Percentiles rank a stretch among this genome's conserved stretches.
phyloP scores from a whole-genome alignment of 2,113 vertebrate genomes.

The Hemiprocne comata region DNA sequence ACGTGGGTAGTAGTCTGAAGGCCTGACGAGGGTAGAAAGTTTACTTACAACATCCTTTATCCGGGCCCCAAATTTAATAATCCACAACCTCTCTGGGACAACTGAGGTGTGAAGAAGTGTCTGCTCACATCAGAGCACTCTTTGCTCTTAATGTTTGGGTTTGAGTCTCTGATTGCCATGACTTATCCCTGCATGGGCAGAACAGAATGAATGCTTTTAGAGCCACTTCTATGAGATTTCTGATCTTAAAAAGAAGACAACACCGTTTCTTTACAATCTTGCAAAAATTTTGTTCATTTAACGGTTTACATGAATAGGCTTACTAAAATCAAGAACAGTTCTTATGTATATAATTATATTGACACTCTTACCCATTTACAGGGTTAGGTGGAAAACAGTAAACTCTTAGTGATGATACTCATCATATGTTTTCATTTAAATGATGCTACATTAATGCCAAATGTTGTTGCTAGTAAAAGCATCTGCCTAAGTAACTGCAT shows the following conservation, averaged over 20 bases:
- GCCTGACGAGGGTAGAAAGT: no score
- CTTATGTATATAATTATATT: not conserved
- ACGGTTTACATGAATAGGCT: not conserved
- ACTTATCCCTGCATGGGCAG: accelerated
- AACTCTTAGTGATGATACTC: not conserved
- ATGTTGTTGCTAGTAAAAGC: not conserved
- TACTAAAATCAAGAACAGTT: not conserved
- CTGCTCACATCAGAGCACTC: not conserved
- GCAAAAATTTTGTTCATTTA: not conserved
- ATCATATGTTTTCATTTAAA: not conserved
- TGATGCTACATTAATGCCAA: not conserved
- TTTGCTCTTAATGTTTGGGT: not conserved
- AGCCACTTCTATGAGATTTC: not conserved
- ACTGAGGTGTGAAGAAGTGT: accelerated
- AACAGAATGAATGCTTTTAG: not conserved
- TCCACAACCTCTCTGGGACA: not conserved
- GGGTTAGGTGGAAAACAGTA: not conserved
- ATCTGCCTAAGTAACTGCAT: not conserved
- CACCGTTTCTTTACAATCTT: not conserved
- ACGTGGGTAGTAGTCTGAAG: no score
- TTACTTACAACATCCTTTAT: no score
- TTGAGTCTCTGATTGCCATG: not conserved
- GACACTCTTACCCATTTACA: not conserved
- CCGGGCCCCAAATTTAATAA: no score
- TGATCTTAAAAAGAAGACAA: not conserved